These are phyloP conservation scores for Eledona agricola DNA, from an alignment of 2,888 invertebrate species.

Conservation along the genomic window DNA sequence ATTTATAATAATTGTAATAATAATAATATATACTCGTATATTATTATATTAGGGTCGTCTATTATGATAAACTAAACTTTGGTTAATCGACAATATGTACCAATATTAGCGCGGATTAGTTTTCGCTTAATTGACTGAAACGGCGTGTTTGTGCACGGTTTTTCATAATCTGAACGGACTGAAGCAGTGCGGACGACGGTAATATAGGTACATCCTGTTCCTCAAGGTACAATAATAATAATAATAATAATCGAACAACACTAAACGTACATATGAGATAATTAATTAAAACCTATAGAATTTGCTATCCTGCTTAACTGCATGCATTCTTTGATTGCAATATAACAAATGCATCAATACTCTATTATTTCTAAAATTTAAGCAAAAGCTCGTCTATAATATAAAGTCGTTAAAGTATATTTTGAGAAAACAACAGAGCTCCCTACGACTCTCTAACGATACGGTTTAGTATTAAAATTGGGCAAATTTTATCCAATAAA, in stretches of 20 bases:
- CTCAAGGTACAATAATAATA: slow-evolving; percentile 53
- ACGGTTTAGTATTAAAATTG: slow-evolving; percentile 43
- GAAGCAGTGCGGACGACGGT: slow-evolving; percentile 37
- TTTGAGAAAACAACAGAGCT: slow-evolving; percentile 37
- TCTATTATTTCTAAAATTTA: slow-evolving; percentile 47
- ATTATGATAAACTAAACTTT: slow-evolving; percentile 60
- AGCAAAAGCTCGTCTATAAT: slow-evolving; percentile 56
- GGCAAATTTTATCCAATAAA: slow-evolving; percentile 40
- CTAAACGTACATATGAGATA: slow-evolving; percentile 34
- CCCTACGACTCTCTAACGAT: slow-evolving; percentile 27
- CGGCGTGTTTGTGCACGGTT: slow-evolving; percentile 44
- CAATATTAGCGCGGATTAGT: slow-evolving; percentile 46
- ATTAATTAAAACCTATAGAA: slow-evolving; percentile 44
- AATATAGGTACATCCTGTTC: slow-evolving; percentile 52
- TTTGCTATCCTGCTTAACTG: slow-evolving; percentile 50
- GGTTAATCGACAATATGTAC: slow-evolving; percentile 58
- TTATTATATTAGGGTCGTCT: slow-evolving; percentile 40
- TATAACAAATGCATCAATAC: slow-evolving; percentile 59
- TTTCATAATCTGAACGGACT: slow-evolving; percentile 18
- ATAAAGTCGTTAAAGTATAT: slow-evolving; percentile 38
- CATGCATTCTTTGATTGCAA: slow-evolving; percentile 57
- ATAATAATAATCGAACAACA: slow-evolving; percentile 41
- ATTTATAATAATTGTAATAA: too few species aligned
- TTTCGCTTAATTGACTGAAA: slow-evolving; percentile 40
- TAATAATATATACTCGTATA: too few species aligned